These are phyloP conservation scores for Plectrocnemia conspersa DNA, from an alignment of 1,140 invertebrate species.

Conservation along the genomic window DNA sequence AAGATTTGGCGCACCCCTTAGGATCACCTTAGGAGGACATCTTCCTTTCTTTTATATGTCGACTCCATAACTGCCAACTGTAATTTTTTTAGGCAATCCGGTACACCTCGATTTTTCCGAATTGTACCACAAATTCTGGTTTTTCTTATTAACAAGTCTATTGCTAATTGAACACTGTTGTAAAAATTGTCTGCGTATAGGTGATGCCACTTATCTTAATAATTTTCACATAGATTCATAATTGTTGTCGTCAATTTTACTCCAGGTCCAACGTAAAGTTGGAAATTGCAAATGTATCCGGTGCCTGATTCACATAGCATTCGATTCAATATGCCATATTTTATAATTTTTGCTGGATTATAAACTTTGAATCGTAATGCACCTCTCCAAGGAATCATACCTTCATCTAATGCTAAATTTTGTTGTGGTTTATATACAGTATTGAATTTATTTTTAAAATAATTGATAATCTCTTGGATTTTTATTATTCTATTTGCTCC, in stretches of 20 bases:
- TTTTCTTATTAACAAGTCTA: slow-evolving; percentile 20
- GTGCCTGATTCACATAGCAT: slow-evolving; percentile 33
- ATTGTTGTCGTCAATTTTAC: slow-evolving; percentile 26
- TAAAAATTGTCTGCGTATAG: slow-evolving; percentile 22
- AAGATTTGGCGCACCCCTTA: too few species aligned
- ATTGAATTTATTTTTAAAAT: slow-evolving; percentile 27
- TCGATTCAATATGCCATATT: slow-evolving; percentile 33
- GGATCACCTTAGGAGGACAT: slow-evolving; percentile 29
- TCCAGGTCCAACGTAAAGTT: slow-evolving; percentile 29
- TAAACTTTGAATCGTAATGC: slow-evolving; percentile 11
- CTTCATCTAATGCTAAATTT: slow-evolving; percentile 18
- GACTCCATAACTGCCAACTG: slow-evolving; percentile 25
- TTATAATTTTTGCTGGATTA: slow-evolving; percentile 34
- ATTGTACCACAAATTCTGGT: slow-evolving; percentile 33
- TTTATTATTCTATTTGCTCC: too few species aligned
- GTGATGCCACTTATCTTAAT: slow-evolving; percentile 8
- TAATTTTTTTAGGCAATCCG: slow-evolving; percentile 24
- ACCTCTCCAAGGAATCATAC: slow-evolving; percentile 7
- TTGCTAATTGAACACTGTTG: slow-evolving; percentile 29
- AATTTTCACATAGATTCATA: slow-evolving; percentile 18
- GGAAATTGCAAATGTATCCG: slow-evolving; percentile 33
- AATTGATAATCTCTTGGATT: too few species aligned
- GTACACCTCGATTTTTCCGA: slow-evolving; percentile 31
- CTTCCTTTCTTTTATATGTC: slow-evolving; percentile 24
- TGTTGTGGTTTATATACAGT: slow-evolving; percentile 29